Conservation (phyloP, 2,888 invertebrate genomes). For the Tenthredo amoena region DNA sequence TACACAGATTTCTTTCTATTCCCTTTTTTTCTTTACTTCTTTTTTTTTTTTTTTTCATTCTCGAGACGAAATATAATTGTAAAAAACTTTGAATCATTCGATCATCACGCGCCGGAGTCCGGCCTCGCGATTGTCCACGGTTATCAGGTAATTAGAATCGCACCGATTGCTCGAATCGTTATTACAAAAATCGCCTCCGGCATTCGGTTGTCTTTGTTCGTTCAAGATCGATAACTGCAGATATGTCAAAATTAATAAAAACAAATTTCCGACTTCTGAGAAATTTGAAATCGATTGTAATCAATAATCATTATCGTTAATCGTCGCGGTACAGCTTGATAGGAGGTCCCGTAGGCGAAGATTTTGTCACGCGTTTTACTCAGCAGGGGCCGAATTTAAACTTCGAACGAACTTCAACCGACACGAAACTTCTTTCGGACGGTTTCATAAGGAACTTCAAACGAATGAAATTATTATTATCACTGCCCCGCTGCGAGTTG, state of each 20-base stretch:
- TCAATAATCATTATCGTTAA: conserved; percentile 31
- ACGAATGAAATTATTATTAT: conserved; percentile 33
- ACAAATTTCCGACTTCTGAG: background rate
- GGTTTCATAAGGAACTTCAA: background rate
- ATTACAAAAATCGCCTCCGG: conserved; percentile 28
- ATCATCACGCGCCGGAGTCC: background rate
- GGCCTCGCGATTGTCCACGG: conserved; percentile 40
- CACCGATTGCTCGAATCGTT: conserved; percentile 46
- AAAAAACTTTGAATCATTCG: conserved; percentile 29
- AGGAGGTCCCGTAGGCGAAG: conserved; percentile 64
- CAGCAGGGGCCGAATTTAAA: conserved; percentile 64
- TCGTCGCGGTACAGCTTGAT: conserved; percentile 57
- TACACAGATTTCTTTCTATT: background rate
- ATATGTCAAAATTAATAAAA: background rate
- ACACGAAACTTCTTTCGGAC: background rate
- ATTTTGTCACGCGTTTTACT: conserved; percentile 68
- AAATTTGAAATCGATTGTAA: background rate
- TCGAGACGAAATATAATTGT: background rate
- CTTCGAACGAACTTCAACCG: conserved; percentile 22
- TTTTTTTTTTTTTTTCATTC: background rate
- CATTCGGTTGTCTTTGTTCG: conserved; percentile 25
- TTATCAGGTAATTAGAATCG: conserved; percentile 49
- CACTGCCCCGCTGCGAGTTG: conserved; percentile 30
- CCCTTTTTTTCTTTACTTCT: background rate
- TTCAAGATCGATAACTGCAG: background rate